Evolutionary conservation across 2,113 vertebrate species (phyloP).

Genomic region (Channa maculata): DNA sequence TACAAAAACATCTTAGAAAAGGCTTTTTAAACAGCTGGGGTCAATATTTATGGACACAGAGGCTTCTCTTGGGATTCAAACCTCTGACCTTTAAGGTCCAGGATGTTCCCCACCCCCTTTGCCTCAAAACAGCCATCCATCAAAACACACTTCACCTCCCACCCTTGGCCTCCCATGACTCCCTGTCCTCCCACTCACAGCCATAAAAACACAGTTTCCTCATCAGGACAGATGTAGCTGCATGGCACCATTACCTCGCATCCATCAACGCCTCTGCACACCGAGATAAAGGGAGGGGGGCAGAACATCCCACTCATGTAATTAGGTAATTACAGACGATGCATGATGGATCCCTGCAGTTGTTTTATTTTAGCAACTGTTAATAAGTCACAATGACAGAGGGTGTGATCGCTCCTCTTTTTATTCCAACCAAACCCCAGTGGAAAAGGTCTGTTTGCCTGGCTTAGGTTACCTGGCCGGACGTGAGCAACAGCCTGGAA

Average conservation of each 20-base stretch:
- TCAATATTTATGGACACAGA: constrained; percentile 21
- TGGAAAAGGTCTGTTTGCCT: not conserved
- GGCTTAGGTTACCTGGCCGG: not conserved
- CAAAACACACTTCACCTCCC: constrained; percentile 40
- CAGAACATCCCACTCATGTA: constrained; percentile 31
- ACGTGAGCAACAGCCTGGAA: not conserved
- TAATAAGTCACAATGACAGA: constrained; percentile 33
- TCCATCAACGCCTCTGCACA: constrained; percentile 63
- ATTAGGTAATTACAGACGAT: constrained; percentile 57
- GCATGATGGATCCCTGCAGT: constrained; percentile 34
- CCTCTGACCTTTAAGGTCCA: constrained; percentile 14
- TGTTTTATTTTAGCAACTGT: constrained; percentile 33
- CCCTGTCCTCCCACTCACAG: constrained; percentile 35
- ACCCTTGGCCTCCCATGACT: not conserved
- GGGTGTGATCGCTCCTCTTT: not conserved
- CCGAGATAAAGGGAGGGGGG: constrained; percentile 5
- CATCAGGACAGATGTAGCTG: constrained; percentile 40
- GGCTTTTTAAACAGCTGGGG: no score
- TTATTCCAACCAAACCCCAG: not conserved
- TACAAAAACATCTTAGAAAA: not conserved
- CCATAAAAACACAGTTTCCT: constrained; percentile 44
- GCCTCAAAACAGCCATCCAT: constrained; percentile 24
- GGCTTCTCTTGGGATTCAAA: constrained; percentile 9
- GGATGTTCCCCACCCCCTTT: not conserved
- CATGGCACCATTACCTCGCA: constrained; percentile 38